Conservation (phyloP, 1,140 invertebrate genomes). For the Pseudomyrmex concolor region DNA sequence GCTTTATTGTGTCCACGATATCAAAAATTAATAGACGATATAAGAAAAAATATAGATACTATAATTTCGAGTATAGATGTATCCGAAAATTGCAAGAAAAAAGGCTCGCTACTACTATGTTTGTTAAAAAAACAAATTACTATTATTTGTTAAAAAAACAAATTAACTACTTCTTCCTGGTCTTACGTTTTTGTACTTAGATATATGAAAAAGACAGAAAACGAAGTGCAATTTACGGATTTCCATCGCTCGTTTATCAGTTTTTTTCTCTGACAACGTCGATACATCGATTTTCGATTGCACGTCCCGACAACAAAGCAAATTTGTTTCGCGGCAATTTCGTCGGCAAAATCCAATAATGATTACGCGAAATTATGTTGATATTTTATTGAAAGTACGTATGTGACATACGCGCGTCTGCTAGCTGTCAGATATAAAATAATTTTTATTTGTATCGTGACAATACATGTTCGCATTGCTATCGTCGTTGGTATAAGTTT, state of each 20-base stretch:
- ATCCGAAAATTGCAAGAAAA: too few relatives aligned
- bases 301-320: constrained; percentile 3
- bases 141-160: too few relatives aligned
- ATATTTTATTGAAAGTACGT: constrained; percentile 7
- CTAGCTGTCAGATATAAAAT: background rate
- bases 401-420: too few relatives aligned
- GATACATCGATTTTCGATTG: constrained; percentile 6
- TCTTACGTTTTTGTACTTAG: background rate
- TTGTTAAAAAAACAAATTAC: too few relatives aligned
- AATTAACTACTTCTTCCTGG: too few relatives aligned
- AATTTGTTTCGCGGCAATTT: constrained; percentile 36
- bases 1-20: too few relatives aligned
- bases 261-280: background rate
- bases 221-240: background rate
- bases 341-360: background rate
- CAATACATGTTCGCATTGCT: background rate
- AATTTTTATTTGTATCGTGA: background rate
- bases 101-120: too few relatives aligned
- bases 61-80: too few relatives aligned
- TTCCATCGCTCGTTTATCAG: background rate
- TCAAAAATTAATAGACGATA: too few relatives aligned
- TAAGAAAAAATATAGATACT: too few relatives aligned
- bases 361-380: background rate
- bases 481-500: background rate
- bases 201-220: background rate